Conservation (phyloP, 2,797 vertebrate genomes). For the Myiothlypis coronata region DNA sequence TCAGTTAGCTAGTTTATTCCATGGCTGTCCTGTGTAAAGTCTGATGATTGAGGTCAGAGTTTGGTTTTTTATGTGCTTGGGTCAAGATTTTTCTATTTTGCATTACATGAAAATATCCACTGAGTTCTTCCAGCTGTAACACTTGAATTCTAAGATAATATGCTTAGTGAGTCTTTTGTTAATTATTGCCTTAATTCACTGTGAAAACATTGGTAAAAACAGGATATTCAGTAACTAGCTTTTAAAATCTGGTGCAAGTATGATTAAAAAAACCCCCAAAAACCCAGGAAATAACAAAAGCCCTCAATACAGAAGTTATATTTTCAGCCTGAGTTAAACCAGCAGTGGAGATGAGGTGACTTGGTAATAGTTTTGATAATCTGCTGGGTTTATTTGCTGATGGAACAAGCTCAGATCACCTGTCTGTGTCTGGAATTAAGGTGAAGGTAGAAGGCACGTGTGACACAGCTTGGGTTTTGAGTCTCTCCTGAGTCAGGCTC, state of each 20-base stretch:
- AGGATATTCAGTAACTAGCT: not conserved
- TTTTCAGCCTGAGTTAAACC: not conserved
- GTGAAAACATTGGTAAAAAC: not conserved
- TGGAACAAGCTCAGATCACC: not conserved
- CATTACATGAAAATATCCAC: not conserved
- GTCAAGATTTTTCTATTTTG: not conserved
- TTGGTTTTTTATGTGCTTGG: not conserved
- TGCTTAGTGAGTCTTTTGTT: not conserved
- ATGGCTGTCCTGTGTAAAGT: not conserved
- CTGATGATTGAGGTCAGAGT: not conserved
- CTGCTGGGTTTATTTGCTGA: not conserved
- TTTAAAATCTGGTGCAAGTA: not conserved
- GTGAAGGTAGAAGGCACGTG: not conserved
- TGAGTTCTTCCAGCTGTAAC: not conserved
- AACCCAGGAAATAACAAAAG: not conserved
- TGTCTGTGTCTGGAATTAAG: not conserved
- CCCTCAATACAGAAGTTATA: not conserved
- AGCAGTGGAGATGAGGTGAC: not conserved
- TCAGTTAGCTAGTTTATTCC: not conserved
- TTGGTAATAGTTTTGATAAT: not conserved
- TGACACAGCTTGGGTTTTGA: accelerated
- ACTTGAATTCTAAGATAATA: not conserved
- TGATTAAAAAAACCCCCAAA: accelerated
- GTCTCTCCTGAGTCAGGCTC: not conserved
- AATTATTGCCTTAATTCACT: not conserved